Evolutionary conservation across 2,888 invertebrate genomes (phyloP), one percentile per base, ranked within the genome.

Genomic region (Cenopis cana): DNA sequence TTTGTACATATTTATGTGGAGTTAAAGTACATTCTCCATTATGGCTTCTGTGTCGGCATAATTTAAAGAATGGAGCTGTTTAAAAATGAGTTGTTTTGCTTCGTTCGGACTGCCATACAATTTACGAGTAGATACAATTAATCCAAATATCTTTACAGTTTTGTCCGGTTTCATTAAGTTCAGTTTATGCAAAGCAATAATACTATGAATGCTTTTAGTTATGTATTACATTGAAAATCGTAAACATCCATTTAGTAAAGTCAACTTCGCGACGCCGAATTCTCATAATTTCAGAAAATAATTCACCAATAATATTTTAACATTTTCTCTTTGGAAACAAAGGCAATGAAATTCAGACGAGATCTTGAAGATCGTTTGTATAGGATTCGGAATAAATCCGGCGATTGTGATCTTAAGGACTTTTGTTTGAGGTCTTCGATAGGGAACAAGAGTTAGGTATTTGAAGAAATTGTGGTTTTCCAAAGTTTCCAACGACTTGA

Each of bases 291-390:
- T 41, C 4, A 41, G 54, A 36, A 54, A 59, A 64, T 29, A 65
- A 59, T 65, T 54, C 55, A 36, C 57, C 3, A 36, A 49, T 49
- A 55, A 46, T 41, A 20, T n/a, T 8, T 50, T 36, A 54, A 41
- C 41, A 38, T 68, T 49, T 68, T 49, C 50, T 50, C 38, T 54
- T 55, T 54, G 29, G 59, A 70, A 66, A 70, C 66, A 66, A 71
- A 71, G 55, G 59, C 59, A 70, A 61, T 61, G 66, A 50, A 71
- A 56, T 29, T 29, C 55, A 61, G 49, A 29, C 38, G 38, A 46
- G 54, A 17, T 18, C 52, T 52, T 55, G n/a, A 52, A 14, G 54
- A 49, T 66, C 49, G 49, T 62, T 69, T 70, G 65, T 60, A n/a
- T 20, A 54, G 49, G 54, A 55, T 46, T 29, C 52, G 29, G 54